Conservation (phyloP, 64 coral and sea anemone genomes). For the Orbicella faveolata region DNA sequence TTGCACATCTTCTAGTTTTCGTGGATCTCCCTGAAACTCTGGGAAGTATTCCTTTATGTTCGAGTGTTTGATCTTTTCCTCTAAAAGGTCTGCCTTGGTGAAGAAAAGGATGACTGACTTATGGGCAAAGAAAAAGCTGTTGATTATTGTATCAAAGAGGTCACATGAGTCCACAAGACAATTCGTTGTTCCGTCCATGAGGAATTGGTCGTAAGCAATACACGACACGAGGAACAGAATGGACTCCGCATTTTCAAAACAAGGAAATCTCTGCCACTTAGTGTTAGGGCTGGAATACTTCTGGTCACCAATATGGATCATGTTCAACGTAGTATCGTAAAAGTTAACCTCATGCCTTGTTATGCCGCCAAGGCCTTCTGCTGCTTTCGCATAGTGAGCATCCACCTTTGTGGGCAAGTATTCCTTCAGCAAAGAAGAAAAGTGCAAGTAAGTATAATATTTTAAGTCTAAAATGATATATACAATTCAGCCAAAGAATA, state of each 20-base stretch:
- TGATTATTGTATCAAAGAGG: conserved; percentile 97
- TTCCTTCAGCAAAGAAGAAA: conserved; percentile 68
- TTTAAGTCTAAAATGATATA: neutral
- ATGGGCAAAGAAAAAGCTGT: conserved; percentile 97
- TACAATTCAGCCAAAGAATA: too few species aligned
- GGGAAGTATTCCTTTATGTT: conserved; percentile 96
- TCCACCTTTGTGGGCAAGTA: conserved; percentile 91
- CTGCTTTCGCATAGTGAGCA: conserved; percentile 85
- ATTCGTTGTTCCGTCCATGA: conserved; percentile 92
- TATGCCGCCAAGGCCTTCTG: conserved; percentile 74
- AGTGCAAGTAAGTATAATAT: too few species aligned
- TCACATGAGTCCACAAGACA: conserved; percentile 95
- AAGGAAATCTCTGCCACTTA: too few species aligned
- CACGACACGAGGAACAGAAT: conserved; percentile 96
- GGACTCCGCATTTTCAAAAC: too few species aligned
- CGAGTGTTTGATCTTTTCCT: conserved; percentile 92
- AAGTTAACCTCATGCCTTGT: conserved; percentile 91
- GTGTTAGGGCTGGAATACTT: too few species aligned
- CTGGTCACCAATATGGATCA: too few species aligned
- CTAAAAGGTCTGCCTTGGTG: conserved; percentile 94
- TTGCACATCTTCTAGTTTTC: conserved; percentile 95
- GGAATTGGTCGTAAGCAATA: conserved; percentile 84
- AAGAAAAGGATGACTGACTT: conserved; percentile 97
- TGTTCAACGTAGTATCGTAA: conserved; percentile 11
- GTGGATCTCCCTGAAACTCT: conserved; percentile 89